phyloP scores from a whole-genome alignment of 2,113 vertebrate species.

The Charina bottae region DNA sequence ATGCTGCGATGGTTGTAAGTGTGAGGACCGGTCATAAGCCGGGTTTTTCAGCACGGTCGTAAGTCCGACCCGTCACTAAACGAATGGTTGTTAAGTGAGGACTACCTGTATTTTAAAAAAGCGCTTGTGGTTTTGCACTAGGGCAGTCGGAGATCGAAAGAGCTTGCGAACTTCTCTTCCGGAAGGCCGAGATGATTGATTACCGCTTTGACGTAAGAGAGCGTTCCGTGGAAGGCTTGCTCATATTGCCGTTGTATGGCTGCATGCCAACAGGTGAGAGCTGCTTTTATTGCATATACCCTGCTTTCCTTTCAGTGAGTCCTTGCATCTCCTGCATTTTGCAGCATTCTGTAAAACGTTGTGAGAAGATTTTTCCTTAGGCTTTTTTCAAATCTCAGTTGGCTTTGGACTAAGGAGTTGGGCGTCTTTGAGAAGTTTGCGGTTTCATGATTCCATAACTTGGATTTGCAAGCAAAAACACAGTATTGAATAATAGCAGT shows the following conservation, averaged over 20 bases:
- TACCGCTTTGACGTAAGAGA: conserved; percentile 91
- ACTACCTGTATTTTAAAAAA: neutral
- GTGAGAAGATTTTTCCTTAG: neutral
- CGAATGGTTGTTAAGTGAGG: neutral
- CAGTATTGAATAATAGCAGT: too few species aligned
- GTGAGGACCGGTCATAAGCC: neutral
- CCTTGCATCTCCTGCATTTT: neutral
- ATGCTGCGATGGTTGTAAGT: neutral
- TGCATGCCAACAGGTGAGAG: conserved; percentile 95
- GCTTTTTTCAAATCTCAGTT: neutral
- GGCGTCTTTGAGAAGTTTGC: too few species aligned
- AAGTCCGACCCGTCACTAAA: neutral
- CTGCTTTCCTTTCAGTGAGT: neutral
- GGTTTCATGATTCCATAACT: too few species aligned
- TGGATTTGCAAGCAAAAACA: too few species aligned
- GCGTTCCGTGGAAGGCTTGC: conserved; percentile 86
- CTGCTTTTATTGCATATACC: neutral
- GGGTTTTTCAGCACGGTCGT: rapidly evolving
- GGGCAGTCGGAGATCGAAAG: conserved; percentile 94
- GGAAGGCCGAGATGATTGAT: conserved; percentile 89
- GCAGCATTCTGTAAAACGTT: neutral
- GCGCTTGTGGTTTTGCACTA: conserved; percentile 56
- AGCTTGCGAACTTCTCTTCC: conserved; percentile 89
- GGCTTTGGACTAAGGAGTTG: neutral
- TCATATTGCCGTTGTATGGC: conserved; percentile 92